Base-by-base conservation (phyloP, 2,888 invertebrate genomes). In the Panzeria rudis region DNA sequence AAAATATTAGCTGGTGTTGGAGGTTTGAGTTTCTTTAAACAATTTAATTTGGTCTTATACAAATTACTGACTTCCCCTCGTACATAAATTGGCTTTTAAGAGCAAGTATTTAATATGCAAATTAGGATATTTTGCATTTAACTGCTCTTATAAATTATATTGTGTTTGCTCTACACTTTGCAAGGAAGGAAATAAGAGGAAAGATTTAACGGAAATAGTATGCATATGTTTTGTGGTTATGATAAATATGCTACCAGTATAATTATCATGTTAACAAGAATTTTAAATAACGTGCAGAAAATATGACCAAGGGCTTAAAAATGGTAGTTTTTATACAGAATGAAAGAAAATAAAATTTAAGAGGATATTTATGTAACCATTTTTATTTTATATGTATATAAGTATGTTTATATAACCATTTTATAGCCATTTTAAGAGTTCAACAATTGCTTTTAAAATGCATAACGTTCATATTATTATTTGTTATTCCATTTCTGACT, bases 141-240 rank as follows among this genome's bases (percentile, higher is more conserved):
- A 38, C 15, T 56, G 25, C 8, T 68, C 62, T 25, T 11, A 13
- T 29, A 15, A 54, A 15, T 68, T 66, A 17, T 72, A 20, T 20
- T 54, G 38, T 72, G 62, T 64, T 41, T 11, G 13, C 29, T 61
- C 72, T 11, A 8, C n/a, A 29, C 25, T 38, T 54, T 68, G 13
- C n/a, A 54, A 62, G 41, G 54, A 52, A 59, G 73, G 68, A 83
- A 73, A 78, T 54, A 23, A 62, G 13, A 61, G 81, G 78, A 80
- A 66, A 80, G 71, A 38, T 59, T 59, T n/a, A n/a, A n/a, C n/a
- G n/a, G n/a, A n/a, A n/a, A n/a, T n/a, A n/a, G n/a, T n/a, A n/a
- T 52, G 66, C 71, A 77, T 77, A 77, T 77, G 66, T 76, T 77
- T 59, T 47, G 11, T n/a, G 25, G 56, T 35, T 72, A 72, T 72